Evolutionary conservation across 2,113 vertebrate species (phyloP).

Genomic region (Cinclus mexicanus): DNA sequence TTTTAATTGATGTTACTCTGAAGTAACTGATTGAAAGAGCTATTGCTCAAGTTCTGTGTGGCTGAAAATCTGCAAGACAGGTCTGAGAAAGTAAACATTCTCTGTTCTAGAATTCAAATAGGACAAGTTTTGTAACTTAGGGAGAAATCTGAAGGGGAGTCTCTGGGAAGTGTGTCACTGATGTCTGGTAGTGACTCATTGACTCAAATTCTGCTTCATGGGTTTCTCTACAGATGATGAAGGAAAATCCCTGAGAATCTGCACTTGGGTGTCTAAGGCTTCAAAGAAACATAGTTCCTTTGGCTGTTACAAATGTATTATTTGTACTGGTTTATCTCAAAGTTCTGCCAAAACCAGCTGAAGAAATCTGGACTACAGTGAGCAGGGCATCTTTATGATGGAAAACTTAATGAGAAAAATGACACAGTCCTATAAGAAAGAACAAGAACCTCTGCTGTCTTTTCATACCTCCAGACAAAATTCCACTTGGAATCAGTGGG

Average conservation of each 20-base stretch:
- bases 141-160: not conserved
- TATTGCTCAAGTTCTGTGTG: not conserved
- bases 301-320: not conserved
- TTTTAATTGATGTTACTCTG: not conserved
- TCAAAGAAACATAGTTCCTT: not conserved
- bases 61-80: not conserved
- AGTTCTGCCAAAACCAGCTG: not conserved
- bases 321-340: not conserved
- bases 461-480: not conserved
- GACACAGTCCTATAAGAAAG: not conserved
- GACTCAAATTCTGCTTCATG: not conserved
- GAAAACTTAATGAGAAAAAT: not conserved
- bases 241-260: not conserved
- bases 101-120: not conserved
- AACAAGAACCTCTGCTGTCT: not conserved
- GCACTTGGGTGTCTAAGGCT: not conserved
- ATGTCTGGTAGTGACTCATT: not conserved
- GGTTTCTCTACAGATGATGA: not conserved
- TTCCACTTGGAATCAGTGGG: not conserved
- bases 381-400: not conserved
- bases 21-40: not conserved
- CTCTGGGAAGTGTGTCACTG: not conserved
- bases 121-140: not conserved
- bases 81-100: not conserved
- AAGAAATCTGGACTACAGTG: not conserved